phyloP scores from a whole-genome alignment of 35 echinoderm and acorn worm species.

The Ptychodera flava region DNA sequence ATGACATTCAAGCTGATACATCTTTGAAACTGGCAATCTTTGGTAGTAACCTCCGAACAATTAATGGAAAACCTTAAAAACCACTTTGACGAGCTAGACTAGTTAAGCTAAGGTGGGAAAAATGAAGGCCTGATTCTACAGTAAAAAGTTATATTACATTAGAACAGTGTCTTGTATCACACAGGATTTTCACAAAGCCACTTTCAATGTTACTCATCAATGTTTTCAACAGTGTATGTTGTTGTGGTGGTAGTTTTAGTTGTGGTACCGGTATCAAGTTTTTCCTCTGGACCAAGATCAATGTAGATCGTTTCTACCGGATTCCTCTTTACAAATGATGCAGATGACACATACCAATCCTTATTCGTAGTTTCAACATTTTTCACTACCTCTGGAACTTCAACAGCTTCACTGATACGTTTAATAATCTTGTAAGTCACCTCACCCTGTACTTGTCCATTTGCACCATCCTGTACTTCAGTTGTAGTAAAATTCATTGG shows the following conservation, averaged over 20 bases:
- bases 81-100: too few species aligned
- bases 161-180: too few species aligned
- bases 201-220: too few species aligned
- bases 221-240: neutral
- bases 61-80: too few species aligned
- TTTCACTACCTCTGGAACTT: neutral
- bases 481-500: neutral
- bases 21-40: too few species aligned
- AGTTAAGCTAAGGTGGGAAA: too few species aligned
- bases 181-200: too few species aligned
- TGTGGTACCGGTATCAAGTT: neutral
- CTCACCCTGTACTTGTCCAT: neutral
- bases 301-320: neutral
- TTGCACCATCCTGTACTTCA: neutral
- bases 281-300: neutral
- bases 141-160: too few species aligned
- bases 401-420: neutral
- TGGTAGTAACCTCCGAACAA: too few species aligned
- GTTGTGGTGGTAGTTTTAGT: neutral
- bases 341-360: neutral
- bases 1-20: too few species aligned
- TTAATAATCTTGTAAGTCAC: neutral
- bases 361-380: neutral
- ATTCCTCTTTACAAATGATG: neutral
- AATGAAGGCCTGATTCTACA: too few species aligned